phyloP scores from a whole-genome alignment of 2,888 invertebrate species.

The Thymelicus lineola region DNA sequence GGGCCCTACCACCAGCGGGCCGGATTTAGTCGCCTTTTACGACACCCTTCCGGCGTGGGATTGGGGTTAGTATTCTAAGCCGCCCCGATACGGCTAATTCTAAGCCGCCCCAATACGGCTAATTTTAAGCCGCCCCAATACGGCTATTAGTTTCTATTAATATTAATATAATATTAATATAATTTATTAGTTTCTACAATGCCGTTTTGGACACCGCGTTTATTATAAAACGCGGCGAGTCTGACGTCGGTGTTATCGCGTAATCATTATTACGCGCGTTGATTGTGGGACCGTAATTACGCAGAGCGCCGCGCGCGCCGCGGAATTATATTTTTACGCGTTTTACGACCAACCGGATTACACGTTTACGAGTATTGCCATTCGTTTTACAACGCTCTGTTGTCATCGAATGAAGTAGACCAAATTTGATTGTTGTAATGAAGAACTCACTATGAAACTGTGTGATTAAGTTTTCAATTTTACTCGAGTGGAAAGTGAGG shows the following conservation, averaged over 20 bases:
- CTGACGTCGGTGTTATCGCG: conserved; percentile 42
- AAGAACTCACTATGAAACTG: conserved; percentile 22
- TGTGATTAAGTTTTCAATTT: neutral
- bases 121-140: too few relatives aligned
- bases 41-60: too few relatives aligned
- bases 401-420: conserved; percentile 35
- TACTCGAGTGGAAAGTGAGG: neutral
- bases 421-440: conserved; percentile 32
- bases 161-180: too few relatives aligned
- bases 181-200: neutral
- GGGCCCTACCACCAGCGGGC: too few relatives aligned
- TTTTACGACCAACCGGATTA: conserved; percentile 45
- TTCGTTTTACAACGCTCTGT: conserved; percentile 44
- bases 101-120: too few relatives aligned
- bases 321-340: conserved; percentile 55
- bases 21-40: too few relatives aligned
- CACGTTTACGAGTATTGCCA: conserved; percentile 49
- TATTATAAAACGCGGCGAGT: neutral
- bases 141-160: too few relatives aligned
- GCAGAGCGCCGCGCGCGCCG: conserved; percentile 40
- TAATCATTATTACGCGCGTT: conserved; percentile 51
- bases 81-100: too few relatives aligned
- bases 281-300: conserved; percentile 51
- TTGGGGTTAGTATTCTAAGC: too few relatives aligned
- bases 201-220: neutral